phyloP scores from a whole-genome alignment of 2,888 invertebrate species.

The Monopis laevigella region DNA sequence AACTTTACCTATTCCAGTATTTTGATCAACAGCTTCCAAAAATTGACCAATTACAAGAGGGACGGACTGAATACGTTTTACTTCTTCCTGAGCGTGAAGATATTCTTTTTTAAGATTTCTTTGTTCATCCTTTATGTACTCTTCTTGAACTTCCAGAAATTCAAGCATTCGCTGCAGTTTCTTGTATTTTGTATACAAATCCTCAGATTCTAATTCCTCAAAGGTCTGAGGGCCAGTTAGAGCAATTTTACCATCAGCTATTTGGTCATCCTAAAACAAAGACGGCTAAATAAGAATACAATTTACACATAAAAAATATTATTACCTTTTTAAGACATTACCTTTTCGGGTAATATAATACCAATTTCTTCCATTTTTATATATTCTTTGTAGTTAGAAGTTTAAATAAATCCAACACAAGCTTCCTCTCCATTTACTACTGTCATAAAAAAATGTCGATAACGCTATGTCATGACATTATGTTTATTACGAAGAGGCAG shows the following conservation, averaged over 20 bases:
- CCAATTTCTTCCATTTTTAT: conserved; percentile 83
- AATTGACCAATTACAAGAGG: conserved; percentile 99
- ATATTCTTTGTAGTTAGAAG: too few relatives aligned
- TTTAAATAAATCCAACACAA: too few relatives aligned
- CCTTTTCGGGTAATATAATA: conserved; percentile 82
- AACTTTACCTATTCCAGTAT: conserved; percentile 85
- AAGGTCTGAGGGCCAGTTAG: conserved; percentile 74
- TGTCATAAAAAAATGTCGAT: neutral
- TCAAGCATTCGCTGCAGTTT: conserved; percentile 96
- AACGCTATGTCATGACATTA: conserved; percentile 3
- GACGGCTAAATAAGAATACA: neutral
- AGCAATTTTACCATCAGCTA: conserved; percentile 71
- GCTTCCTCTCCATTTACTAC: neutral
- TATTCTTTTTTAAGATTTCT: conserved; percentile 98
- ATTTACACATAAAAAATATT: neutral
- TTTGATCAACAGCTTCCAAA: conserved; percentile 98
- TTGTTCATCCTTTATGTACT: conserved; percentile 99
- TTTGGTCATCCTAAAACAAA: conserved; percentile 68
- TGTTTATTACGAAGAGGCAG: too few relatives aligned
- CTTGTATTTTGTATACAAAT: conserved; percentile 96
- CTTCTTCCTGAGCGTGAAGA: conserved; percentile 97
- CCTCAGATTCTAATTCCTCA: conserved; percentile 89
- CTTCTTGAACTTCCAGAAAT: conserved; percentile 98
- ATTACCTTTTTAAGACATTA: conserved; percentile 33
- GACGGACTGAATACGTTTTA: conserved; percentile 98